phyloP scores from a whole-genome alignment of 2,113 vertebrate species.

The Megaleporinus macrocephalus region DNA sequence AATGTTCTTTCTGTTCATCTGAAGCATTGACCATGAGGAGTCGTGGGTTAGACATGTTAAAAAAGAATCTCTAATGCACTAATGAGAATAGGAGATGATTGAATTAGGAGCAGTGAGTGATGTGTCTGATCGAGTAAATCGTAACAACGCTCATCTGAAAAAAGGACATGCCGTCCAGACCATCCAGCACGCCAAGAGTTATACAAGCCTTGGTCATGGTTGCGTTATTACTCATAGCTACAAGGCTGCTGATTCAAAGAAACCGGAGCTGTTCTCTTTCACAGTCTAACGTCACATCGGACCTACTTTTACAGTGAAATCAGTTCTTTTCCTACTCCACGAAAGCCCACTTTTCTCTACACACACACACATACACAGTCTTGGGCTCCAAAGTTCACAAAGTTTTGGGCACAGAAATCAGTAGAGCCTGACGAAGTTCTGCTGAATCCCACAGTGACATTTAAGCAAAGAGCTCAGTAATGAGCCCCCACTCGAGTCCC shows the following conservation, averaged over 20 bases:
- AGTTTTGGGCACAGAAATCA: not conserved
- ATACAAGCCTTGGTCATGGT: not conserved
- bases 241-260: not conserved
- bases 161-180: too few relatives aligned
- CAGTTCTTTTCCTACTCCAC: not conserved
- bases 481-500: conserved; percentile 34
- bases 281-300: too few relatives aligned
- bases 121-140: not conserved
- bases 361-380: not conserved
- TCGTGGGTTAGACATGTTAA: not conserved
- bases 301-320: too few relatives aligned
- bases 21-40: not conserved
- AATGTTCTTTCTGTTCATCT: conserved; percentile 6
- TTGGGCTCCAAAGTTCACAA: not conserved
- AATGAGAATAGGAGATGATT: not conserved
- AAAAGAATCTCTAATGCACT: not conserved
- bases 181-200: not conserved
- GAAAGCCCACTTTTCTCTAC: not conserved
- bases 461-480: conserved; percentile 34
- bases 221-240: not conserved
- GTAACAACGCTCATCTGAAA: not conserved
- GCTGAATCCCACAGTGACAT: conserved; percentile 17
- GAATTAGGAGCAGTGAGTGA: not conserved
- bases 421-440: conserved; percentile 9
- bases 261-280: not conserved